Evolutionary conservation across 2,113 vertebrate genomes (phyloP).

Genomic region (Diadophis punctatus): DNA sequence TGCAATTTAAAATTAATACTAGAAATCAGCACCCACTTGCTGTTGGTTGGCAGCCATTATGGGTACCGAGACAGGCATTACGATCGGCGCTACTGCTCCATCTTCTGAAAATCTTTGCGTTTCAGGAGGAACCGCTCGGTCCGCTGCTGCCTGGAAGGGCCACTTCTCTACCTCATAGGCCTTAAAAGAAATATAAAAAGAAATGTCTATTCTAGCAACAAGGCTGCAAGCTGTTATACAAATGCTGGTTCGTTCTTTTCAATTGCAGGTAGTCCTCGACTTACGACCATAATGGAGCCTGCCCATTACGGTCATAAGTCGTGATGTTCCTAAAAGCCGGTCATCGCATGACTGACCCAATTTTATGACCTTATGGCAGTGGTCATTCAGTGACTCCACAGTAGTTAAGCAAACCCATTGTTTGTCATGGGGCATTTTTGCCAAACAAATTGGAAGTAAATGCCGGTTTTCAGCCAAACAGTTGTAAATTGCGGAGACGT

Average conservation of each 20-base stretch:
- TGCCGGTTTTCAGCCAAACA: not conserved
- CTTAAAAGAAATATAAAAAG: not conserved
- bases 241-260: not conserved
- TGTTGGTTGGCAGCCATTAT: not conserved
- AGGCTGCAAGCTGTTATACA: no score
- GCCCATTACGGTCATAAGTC: not conserved
- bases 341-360: no score
- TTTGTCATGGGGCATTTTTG: not conserved
- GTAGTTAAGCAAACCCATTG: no score
- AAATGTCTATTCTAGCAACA: not conserved
- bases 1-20: not conserved
- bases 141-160: constrained; percentile 16
- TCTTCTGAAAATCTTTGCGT: constrained; percentile 22
- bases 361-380: not conserved
- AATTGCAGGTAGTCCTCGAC: not conserved
- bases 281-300: not conserved
- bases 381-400: not conserved
- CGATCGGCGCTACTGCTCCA: constrained; percentile 8
- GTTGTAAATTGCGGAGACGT: not conserved
- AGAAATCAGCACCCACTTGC: constrained; percentile 25
- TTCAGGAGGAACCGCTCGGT: not conserved
- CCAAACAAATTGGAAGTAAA: no score
- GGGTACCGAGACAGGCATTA: constrained; percentile 58
- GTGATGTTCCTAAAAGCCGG: no score
- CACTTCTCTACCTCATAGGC: constrained; percentile 27